phyloP scores from a whole-genome alignment of 1,140 invertebrate species.

The Zaprionus taronus region DNA sequence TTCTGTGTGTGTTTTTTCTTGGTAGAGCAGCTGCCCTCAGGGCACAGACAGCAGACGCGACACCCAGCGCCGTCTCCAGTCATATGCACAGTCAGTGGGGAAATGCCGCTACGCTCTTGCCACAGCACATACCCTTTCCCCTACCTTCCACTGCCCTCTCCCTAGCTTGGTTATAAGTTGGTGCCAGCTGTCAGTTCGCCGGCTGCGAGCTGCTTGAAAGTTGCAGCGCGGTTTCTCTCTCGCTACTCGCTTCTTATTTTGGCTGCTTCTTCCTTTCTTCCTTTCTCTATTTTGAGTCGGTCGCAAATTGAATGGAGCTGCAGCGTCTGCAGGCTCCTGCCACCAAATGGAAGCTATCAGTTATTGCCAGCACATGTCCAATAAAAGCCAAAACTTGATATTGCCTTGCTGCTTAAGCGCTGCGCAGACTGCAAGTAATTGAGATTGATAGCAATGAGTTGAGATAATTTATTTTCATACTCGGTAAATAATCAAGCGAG shows the following conservation, averaged over 20 bases:
- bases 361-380: conserved; percentile 49
- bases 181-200: conserved; percentile 74
- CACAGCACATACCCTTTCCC: not conserved
- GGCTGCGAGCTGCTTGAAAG: conserved; percentile 54
- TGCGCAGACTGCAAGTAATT: conserved; percentile 9
- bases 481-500: conserved; percentile 1
- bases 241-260: not conserved
- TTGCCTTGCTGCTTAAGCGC: not conserved
- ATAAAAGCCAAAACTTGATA: conserved; percentile 51
- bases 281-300: not conserved
- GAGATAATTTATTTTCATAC: conserved; percentile 21
- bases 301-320: conserved; percentile 41
- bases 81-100: conserved; percentile 24
- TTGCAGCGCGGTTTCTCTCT: conserved; percentile 48
- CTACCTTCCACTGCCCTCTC: not conserved
- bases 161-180: conserved; percentile 63
- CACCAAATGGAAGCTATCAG: conserved; percentile 39
- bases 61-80: conserved; percentile 3
- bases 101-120: not conserved
- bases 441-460: conserved; percentile 23
- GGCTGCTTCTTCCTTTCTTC: not conserved
- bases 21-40: conserved; percentile 52
- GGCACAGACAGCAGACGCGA: conserved; percentile 52
- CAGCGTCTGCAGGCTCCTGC: conserved; percentile 17
- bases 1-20: conserved; percentile 42